A percentile compares a stretch with the other conserved stretches of the same genome.
phyloP scores from a whole-genome alignment of 1,140 invertebrate genomes.

The Brachionus rotundiformis region DNA sequence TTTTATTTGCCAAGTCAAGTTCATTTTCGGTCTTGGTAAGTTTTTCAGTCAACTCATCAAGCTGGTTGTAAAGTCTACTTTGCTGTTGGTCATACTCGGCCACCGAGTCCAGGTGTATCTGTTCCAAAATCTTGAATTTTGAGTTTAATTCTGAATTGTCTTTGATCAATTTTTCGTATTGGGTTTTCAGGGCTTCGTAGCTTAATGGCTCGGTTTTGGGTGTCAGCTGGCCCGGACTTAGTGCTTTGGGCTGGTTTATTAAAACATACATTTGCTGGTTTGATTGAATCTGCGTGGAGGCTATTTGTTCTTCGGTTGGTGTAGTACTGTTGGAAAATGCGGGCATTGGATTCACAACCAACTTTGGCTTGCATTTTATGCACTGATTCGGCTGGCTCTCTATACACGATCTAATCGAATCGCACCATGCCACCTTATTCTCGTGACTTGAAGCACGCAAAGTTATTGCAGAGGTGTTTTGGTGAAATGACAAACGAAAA shows the following conservation, averaged over 20 bases:
- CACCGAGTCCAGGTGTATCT: constrained; percentile 33
- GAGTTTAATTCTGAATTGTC: background rate
- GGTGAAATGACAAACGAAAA: background rate
- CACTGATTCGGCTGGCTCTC: constrained; percentile 4
- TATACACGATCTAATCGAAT: background rate
- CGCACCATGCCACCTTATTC: constrained; percentile 14
- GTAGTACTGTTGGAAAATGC: background rate
- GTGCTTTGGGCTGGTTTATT: background rate
- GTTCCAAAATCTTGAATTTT: constrained; percentile 37
- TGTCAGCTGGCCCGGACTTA: background rate
- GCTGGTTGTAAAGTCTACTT: background rate
- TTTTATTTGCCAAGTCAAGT: background rate
- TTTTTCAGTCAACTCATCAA: background rate
- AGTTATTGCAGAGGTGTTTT: background rate
- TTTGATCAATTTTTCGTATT: constrained; percentile 24
- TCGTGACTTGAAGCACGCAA: constrained; percentile 8
- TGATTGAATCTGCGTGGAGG: background rate
- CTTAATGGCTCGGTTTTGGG: background rate
- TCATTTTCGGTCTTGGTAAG: background rate
- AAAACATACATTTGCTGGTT: background rate
- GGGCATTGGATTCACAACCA: constrained; percentile 50
- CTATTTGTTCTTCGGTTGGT: background rate
- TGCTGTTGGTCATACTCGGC: constrained; percentile 11
- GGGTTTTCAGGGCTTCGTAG: background rate
- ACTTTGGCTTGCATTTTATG: constrained; percentile 46